phyloP scores from a whole-genome alignment of 2,797 vertebrate genomes.

The Periophthalmus magnuspinnatus region DNA sequence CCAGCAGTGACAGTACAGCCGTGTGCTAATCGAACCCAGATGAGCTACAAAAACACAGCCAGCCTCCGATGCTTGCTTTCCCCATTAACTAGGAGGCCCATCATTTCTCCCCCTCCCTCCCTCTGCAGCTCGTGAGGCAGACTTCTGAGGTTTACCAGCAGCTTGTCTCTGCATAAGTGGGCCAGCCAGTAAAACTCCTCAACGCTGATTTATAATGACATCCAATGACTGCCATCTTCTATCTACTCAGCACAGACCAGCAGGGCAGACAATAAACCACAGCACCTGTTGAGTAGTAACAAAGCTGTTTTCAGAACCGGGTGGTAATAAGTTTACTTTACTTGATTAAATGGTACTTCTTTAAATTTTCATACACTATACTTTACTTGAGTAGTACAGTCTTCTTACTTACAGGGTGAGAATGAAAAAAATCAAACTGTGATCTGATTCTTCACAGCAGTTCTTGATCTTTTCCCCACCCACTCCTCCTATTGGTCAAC shows the following conservation, averaged over 20 bases:
- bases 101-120: slow-evolving; percentile 53
- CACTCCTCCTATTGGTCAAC: neutral
- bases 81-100: slow-evolving; percentile 60
- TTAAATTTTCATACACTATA: neutral
- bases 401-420: no score
- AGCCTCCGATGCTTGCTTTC: slow-evolving; percentile 59
- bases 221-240: slow-evolving; percentile 43
- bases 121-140: slow-evolving; percentile 51
- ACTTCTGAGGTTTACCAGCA: slow-evolving; percentile 66
- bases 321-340: neutral
- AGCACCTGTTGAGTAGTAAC: slow-evolving; percentile 49
- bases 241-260: slow-evolving; percentile 34
- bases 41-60: slow-evolving; percentile 71
- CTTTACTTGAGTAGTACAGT: no score
- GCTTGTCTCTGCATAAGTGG: slow-evolving; percentile 55
- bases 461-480: no score
- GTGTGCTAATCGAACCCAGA: slow-evolving; percentile 76
- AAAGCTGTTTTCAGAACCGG: neutral
- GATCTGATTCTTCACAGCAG: no score
- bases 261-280: slow-evolving; percentile 27
- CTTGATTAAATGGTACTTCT: neutral
- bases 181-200: slow-evolving; percentile 52
- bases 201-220: slow-evolving; percentile 63
- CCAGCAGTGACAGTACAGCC: slow-evolving; percentile 63
- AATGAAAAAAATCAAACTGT: no score